Base-by-base conservation (phyloP, 2,797 vertebrate species). In the Danio aesculapii region DNA sequence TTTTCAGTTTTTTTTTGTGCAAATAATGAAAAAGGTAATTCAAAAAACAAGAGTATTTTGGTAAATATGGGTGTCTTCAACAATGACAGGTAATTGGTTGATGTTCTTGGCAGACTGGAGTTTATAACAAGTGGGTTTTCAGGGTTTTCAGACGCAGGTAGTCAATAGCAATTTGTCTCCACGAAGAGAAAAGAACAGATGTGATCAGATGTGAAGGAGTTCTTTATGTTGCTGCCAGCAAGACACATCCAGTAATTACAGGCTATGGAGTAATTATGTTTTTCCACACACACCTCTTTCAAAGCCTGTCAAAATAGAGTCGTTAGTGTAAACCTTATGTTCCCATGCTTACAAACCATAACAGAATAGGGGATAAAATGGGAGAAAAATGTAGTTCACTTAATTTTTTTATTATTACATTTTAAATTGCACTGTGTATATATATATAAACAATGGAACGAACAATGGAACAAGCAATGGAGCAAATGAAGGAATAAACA, bases 281-380 rank as follows among this genome's bases (percentile, higher is more conserved):
- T 78, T 59, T 46, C 70, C 50, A 58, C 80, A 74, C 41, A 80
- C 72, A 61, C 62, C 77, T 41, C 70, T 17, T 67, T 81, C 63
- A 63, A 8, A 13, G 13, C 52, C 57, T 82, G 76, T 84, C 85
- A 86, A 82, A 84, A 86, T 17, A 79, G 61, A 71, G 44, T 55
- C 5, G 16, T 64, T 19, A 8, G 44, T 19, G 61, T 80, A 55
- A 81, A 63, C 47, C 8, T 8, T 50, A 10, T 63, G 77, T 50
- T 71, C 58, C 19, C 49, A 55, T 30, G 49, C 78, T 63, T 47
- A 46, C 14, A 44, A 21, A 43, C 30, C 17, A 44, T 63, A 8
- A 52, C 49, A 30, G 53, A 19, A 10, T 14, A 21, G 7, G 68
- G 47, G 44, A 57, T 19, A n/a, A 50, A 50, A 39, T 13, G n/a